Base-by-base conservation (phyloP, 92 coral and sea anemone species). In the Palythoa heliodiscus region DNA sequence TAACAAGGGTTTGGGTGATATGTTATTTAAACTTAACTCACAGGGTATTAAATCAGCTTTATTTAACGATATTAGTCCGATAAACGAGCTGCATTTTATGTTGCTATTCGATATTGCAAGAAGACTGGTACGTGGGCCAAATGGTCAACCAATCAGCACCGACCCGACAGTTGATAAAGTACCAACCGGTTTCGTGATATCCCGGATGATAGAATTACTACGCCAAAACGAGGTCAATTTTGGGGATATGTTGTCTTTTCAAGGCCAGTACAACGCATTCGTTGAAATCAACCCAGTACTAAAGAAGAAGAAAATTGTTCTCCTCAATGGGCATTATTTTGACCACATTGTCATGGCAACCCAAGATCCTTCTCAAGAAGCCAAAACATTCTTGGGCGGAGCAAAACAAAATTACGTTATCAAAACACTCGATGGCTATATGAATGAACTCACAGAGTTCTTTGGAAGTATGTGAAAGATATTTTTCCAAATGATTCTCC, bases 21-120 rank as follows among this genome's bases (percentile, higher is more conserved):
- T 93, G 98, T 73, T 90, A 7, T 83, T 81, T 29, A 93, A 93
- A 66, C 87, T 93, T 6, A 93, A 93, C 85, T 92, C 93, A 0
- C 83, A 83, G 72, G 98, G 98, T 2, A 89, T 93, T 70, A 92
- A 88, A 77, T 91, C 98, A 13, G 98, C 98, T 13, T 77, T 93
- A 63, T 90, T 87, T 72, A 93, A 93, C 61, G 92, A 93, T 48
- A 91, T 93, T 37, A 93, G 98, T 55, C 98, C 98, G 40, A 92
- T 93, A 86, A 93, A 93, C 43, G 98, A 92, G 87, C 92, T 93
- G 1, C 98, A 93, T 63, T 93, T 93, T 80, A 91, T 93, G 95
- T 73, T 92, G 67, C 85, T 93, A 43, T 93, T 89, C 63, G 98
- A 93, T 48, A 82, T 93, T 48, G 95, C 98, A 39, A 87, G 92